Conservation (phyloP, 2,888 invertebrate genomes). For the Oxycera nigricornis region DNA sequence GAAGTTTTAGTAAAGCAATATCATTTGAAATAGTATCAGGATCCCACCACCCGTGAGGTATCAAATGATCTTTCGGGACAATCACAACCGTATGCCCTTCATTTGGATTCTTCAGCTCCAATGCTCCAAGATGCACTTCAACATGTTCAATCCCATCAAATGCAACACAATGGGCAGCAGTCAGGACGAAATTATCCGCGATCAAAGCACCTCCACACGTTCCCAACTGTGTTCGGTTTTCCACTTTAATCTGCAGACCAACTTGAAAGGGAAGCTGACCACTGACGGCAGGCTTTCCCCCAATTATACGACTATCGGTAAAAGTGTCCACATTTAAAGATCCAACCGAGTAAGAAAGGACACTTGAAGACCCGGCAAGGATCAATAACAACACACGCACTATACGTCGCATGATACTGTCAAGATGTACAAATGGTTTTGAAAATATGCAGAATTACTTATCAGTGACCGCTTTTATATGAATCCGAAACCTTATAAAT, state of each 20-base stretch:
- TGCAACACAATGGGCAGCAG: slow-evolving; percentile 39
- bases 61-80: background rate
- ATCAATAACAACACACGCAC: no score
- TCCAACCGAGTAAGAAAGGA: no score
- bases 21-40: slow-evolving; percentile 7
- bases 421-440: no score
- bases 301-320: slow-evolving; percentile 42
- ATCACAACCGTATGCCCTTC: background rate
- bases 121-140: slow-evolving; percentile 27
- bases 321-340: no score
- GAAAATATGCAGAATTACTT: no score
- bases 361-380: no score
- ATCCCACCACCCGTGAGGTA: slow-evolving; percentile 15
- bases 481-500: no score
- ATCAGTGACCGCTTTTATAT: no score
- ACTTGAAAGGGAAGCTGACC: slow-evolving; percentile 46
- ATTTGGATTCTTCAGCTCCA: background rate
- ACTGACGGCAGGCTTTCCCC: slow-evolving; percentile 38
- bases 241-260: background rate
- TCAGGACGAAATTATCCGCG: slow-evolving; percentile 24
- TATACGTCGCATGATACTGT: no score
- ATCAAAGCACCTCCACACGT: slow-evolving; percentile 41
- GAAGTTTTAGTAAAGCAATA: slow-evolving; percentile 22
- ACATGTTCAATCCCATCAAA: background rate
- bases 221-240: background rate